Evolutionary conservation across 2,888 invertebrate genomes (phyloP), one percentile per base, ranked within the genome.

Genomic region (Iselma pallidipennis): DNA sequence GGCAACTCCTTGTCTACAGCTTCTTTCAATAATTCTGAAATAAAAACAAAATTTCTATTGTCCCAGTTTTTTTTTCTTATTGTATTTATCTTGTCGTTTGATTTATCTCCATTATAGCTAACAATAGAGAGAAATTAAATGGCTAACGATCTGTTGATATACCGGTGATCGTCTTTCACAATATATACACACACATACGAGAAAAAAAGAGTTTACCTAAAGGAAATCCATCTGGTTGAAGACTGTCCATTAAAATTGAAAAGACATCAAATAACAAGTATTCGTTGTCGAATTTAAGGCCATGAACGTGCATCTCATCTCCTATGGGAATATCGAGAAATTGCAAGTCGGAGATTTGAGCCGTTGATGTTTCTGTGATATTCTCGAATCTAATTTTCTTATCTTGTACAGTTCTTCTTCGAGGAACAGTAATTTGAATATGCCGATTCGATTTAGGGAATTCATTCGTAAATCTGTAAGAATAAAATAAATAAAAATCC

Each of bases 221-320:
- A 63, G 89, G 88, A 80, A 89, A 86, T 69, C 87, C 85, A 73
- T 85, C 84, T 3, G 89, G 88, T 78, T 89, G 87, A 74, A 90
- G 84, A 74, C 86, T 79, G 68, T 84, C 84, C 75, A 89, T 85
- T 76, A 89, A 85, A 62, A 82, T 78, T 10, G 89, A 85, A 75
- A 89, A 84, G 76, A 87, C 87, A 71, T 84, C 83, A 77, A 89
- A 89, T 68, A 87, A 82, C 76, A 87, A 85, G 76, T 86, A 83
- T 67, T 87, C 86, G 61, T 86, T 84, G 61, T 88, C 85, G 63
- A 88, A 81, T 74, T 85, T 84, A 69, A 89, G 82, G 50, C 79
- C 80, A 25, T 80, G 74, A 74, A 84, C 82, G 75, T 78, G 78
- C 74, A 80, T 76, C 67, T 75, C 74, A 59, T 79, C 78, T 61